A percentile compares a stretch with the other conserved stretches of the same genome.
Evolutionary conservation across 2,797 vertebrate genomes (phyloP).

Genomic region (Oreochromis grahami): DNA sequence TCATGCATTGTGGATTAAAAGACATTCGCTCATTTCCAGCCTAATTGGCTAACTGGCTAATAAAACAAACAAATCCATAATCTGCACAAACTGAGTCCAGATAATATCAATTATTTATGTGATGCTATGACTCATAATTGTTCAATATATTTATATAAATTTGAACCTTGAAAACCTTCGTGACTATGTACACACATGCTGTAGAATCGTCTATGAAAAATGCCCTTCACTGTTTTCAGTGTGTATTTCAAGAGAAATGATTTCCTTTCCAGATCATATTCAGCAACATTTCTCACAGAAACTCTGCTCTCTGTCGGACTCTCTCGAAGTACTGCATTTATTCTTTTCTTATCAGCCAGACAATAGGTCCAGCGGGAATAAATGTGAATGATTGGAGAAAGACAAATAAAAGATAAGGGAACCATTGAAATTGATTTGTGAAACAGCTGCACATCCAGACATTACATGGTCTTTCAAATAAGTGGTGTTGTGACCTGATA

Average conservation of each 20-base stretch:
- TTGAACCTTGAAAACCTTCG: background rate
- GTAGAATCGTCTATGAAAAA: background rate
- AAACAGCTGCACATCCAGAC: background rate
- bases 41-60: background rate
- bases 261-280: background rate
- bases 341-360: background rate
- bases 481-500: background rate
- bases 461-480: background rate
- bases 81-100: background rate
- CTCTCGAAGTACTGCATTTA: background rate
- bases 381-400: background rate
- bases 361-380: background rate
- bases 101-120: background rate
- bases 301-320: background rate
- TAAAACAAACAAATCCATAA: background rate
- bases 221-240: background rate
- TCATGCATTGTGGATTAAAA: background rate
- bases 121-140: background rate
- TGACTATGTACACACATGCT: background rate
- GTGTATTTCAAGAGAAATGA: background rate
- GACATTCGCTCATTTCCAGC: background rate
- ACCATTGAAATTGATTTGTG: background rate
- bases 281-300: background rate
- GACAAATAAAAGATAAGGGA: background rate
- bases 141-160: background rate